Conservation (phyloP, 2,113 vertebrate species). For the Lipotes vexillifer region DNA sequence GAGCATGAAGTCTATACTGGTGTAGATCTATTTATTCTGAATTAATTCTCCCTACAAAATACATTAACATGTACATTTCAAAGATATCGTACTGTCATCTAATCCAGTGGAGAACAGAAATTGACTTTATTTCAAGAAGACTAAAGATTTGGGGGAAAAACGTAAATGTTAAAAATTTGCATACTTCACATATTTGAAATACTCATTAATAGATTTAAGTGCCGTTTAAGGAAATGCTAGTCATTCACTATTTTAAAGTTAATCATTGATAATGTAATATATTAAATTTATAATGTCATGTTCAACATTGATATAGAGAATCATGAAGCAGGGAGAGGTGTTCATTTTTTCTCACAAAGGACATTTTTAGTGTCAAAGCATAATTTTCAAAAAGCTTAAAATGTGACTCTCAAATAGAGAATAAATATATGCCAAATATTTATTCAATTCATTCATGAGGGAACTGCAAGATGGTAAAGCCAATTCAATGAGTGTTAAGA, state of each 20-base stretch:
- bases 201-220: not conserved
- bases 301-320: not conserved
- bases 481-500: not conserved
- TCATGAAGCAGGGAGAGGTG: accelerated
- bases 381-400: not conserved
- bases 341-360: not conserved
- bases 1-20: not conserved
- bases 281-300: not conserved
- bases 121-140: not conserved
- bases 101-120: not conserved
- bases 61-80: not conserved
- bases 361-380: not conserved
- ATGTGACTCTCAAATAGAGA: not conserved
- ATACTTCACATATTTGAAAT: not conserved
- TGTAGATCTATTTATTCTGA: not conserved
- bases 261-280: not conserved
- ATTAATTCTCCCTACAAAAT: not conserved
- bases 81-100: not conserved
- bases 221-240: not conserved
- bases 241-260: not conserved
- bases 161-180: not conserved
- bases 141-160: not conserved
- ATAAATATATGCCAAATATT: not conserved
- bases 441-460: not conserved
- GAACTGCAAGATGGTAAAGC: not conserved